Conservation (phyloP, 1,140 invertebrate genomes). For the Wasmannia auropunctata region DNA sequence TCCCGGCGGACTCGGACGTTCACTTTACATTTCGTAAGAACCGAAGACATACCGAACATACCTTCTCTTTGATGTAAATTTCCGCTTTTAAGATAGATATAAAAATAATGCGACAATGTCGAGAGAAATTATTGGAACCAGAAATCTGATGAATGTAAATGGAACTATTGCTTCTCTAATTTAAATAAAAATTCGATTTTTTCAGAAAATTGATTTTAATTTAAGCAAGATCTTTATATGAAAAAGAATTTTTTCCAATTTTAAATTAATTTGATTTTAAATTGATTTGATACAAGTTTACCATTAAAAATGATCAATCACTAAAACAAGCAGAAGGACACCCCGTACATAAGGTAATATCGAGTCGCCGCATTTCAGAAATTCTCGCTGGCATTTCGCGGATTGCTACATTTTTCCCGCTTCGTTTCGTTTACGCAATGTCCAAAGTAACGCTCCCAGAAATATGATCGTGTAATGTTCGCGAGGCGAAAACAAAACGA, state of each 20-base stretch:
- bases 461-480: slow-evolving; percentile 14
- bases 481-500: background rate
- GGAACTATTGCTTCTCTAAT: background rate
- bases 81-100: background rate
- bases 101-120: background rate
- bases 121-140: background rate
- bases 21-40: slow-evolving; percentile 75
- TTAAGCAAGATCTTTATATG: background rate
- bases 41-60: slow-evolving; percentile 64
- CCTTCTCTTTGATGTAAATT: slow-evolving; percentile 69
- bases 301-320: background rate
- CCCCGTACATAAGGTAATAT: background rate
- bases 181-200: background rate
- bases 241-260: too few relatives aligned
- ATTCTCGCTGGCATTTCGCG: slow-evolving; percentile 3
- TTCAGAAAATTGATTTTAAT: background rate
- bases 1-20: slow-evolving; percentile 42
- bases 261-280: background rate
- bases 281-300: background rate
- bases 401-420: slow-evolving; percentile 22
- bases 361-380: slow-evolving; percentile 4
- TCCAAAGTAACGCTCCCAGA: background rate
- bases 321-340: background rate
- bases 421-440: slow-evolving; percentile 26
- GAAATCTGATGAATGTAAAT: background rate